phyloP scores from a whole-genome alignment of 2,888 invertebrate species.

The Tipula unca region DNA sequence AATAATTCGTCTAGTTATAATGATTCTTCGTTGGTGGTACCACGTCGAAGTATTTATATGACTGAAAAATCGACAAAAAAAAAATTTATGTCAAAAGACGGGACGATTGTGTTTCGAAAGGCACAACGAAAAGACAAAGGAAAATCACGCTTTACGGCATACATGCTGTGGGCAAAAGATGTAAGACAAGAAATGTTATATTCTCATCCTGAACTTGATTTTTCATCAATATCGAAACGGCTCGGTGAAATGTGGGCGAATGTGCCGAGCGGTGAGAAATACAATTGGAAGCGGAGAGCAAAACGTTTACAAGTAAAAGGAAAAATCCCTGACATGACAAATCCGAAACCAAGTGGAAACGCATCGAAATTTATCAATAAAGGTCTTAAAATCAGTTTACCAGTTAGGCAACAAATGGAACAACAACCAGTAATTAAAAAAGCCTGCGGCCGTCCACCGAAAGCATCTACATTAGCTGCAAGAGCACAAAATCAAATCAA shows the following conservation, averaged over 20 bases:
- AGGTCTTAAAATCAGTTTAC: conserved; percentile 18
- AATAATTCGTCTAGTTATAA: background rate
- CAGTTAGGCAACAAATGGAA: background rate
- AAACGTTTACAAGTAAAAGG: conserved; percentile 49
- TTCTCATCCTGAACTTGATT: conserved; percentile 68
- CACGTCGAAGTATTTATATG: conserved; percentile 54
- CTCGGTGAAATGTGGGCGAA: conserved; percentile 86
- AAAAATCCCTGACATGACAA: conserved; percentile 24
- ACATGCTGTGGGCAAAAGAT: conserved; percentile 86
- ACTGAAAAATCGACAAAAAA: conserved; percentile 72
- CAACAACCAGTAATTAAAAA: conserved; percentile 23
- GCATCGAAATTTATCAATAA: conserved; percentile 25
- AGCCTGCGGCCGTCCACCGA: background rate
- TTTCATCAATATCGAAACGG: conserved; percentile 72
- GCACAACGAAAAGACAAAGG: conserved; percentile 73
- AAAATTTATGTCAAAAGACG: conserved; percentile 54
- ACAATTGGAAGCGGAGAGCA: conserved; percentile 73
- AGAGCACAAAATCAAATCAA: background rate
- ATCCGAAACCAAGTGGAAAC: background rate
- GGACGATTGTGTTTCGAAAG: conserved; percentile 47
- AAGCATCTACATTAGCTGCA: background rate
- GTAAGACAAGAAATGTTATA: conserved; percentile 63
- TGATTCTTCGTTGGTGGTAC: background rate
- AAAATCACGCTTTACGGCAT: conserved; percentile 74
- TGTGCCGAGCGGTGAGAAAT: conserved; percentile 57